Conservation (phyloP, 2,113 vertebrate genomes). For the Platysteira castanea region DNA sequence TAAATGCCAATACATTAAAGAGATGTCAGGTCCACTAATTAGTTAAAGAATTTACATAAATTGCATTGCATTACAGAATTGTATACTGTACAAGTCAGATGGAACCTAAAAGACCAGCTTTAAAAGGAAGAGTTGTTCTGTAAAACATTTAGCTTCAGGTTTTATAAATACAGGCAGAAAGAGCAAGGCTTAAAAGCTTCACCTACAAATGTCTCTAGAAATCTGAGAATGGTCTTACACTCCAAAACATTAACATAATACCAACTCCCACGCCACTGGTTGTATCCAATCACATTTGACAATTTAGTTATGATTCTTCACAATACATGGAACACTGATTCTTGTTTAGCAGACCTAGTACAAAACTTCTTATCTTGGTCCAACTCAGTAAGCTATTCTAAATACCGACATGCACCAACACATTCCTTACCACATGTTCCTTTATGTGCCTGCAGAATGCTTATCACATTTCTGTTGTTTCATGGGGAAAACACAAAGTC, state of each 20-base stretch:
- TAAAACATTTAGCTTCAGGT: not conserved
- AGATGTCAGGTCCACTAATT: conserved; percentile 6
- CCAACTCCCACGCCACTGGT: not conserved
- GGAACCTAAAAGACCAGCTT: not conserved
- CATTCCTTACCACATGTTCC: not conserved
- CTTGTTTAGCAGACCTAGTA: not conserved
- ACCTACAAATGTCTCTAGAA: not conserved
- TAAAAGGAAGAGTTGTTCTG: not conserved
- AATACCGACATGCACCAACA: not conserved
- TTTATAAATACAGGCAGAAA: not conserved
- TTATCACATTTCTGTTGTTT: not conserved
- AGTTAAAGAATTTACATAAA: not conserved
- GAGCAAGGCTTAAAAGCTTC: not conserved
- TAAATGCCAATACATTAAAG: conserved; percentile 6
- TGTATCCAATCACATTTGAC: not conserved
- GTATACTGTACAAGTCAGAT: not conserved
- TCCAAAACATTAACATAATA: not conserved
- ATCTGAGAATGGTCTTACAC: not conserved
- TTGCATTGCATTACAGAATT: not conserved
- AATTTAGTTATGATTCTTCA: not conserved
- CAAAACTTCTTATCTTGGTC: not conserved
- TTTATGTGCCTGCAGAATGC: not conserved
- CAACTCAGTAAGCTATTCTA: not conserved
- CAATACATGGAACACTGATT: not conserved
- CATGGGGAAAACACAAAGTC: not conserved